These are phyloP conservation scores for Microcebus jonahi DNA, from an alignment of 2,113 vertebrate genomes.

Conservation along the genomic window DNA sequence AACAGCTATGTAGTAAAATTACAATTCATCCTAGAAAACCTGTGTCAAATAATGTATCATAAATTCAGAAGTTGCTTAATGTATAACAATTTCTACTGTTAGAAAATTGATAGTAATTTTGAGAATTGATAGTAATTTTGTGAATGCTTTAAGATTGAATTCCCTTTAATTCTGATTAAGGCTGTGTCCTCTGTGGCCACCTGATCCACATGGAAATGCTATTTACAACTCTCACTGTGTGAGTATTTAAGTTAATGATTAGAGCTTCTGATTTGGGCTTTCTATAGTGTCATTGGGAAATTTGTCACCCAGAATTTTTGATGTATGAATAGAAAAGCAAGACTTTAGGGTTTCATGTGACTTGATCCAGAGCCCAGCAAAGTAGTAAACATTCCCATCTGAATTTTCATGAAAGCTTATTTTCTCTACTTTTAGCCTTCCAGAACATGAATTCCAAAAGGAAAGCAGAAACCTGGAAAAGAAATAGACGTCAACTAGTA, in stretches of 20 bases:
- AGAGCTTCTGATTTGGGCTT: not conserved
- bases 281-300: not conserved
- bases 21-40: not conserved
- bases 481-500: slow-evolving; percentile 96
- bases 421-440: slow-evolving; percentile 88
- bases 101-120: not conserved
- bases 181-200: not conserved
- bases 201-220: not conserved
- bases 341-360: not conserved
- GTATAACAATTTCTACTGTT: not conserved
- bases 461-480: slow-evolving; percentile 99
- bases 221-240: not conserved
- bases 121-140: not conserved
- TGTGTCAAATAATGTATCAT: not conserved
- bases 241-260: not conserved
- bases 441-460: slow-evolving; percentile 99
- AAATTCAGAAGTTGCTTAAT: not conserved
- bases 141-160: not conserved
- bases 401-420: slow-evolving; percentile 17
- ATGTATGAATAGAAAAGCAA: not conserved
- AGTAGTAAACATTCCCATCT: not conserved
- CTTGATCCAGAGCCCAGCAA: not conserved
- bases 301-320: not conserved
- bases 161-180: not conserved
- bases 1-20: not conserved